Conservation (phyloP, 1,140 invertebrate species). For the Trachelipus rathkii region DNA sequence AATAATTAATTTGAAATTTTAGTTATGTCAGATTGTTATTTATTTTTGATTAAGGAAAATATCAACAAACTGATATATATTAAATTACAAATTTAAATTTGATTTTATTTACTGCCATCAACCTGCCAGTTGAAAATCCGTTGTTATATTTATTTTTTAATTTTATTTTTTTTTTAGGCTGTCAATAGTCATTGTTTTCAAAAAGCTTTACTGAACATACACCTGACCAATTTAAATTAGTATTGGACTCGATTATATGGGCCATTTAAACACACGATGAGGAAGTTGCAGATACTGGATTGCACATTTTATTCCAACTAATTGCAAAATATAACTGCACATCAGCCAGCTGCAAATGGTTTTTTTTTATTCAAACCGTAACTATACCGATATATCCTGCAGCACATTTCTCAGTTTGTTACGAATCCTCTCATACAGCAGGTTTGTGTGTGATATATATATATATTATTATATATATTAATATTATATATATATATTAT, state of each 20-base stretch:
- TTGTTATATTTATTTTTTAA: neutral
- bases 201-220: slow-evolving; percentile 91
- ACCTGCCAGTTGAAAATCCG: too few relatives aligned
- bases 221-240: slow-evolving; percentile 93
- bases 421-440: slow-evolving; percentile 95
- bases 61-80: too few relatives aligned
- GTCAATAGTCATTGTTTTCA: slow-evolving; percentile 93
- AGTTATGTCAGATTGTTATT: too few relatives aligned
- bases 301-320: slow-evolving; percentile 72
- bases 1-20: too few relatives aligned
- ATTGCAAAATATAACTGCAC: slow-evolving; percentile 82
- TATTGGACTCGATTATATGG: slow-evolving; percentile 99
- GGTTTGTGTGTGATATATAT: too few relatives aligned
- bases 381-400: slow-evolving; percentile 95
- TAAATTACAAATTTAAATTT: too few relatives aligned
- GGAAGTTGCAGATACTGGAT: slow-evolving; percentile 97
- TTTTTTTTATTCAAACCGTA: slow-evolving; percentile 99
- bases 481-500: too few relatives aligned
- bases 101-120: too few relatives aligned
- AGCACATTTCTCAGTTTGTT: slow-evolving; percentile 98
- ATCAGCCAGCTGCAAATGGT: slow-evolving; percentile 84
- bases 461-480: too few relatives aligned
- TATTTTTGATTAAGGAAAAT: too few relatives aligned
- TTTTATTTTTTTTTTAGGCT: slow-evolving; percentile 58
- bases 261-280: slow-evolving; percentile 99